Evolutionary conservation across 2,113 vertebrate genomes (phyloP), one percentile per base, ranked within the genome.

Genomic region (Ctenodactylus gundi): DNA sequence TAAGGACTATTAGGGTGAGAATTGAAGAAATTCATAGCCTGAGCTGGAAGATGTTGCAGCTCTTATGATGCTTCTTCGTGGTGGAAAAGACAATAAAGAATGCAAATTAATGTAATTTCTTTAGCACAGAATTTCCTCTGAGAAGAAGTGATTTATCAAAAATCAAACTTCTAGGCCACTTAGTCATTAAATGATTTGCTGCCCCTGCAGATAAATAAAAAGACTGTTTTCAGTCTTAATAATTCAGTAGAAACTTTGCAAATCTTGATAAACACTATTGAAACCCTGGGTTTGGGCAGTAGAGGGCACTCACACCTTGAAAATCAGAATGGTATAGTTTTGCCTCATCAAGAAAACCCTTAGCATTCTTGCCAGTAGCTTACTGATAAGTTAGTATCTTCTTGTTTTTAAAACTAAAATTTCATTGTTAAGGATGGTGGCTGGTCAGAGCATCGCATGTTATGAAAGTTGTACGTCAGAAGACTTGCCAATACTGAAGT

Each of bases 281-380:
- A 95, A 90, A 11, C 64, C 83, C 8, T 0, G 4, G 25, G 12
- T 93, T 93, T 64, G 86, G 60, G 73, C 97, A 97, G 88, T 72
- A 97, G 95, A 97, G 93, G 96, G 86, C 94, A 95, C 88, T 96
- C 49, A 89, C 20, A 85, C 67, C 51, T 88, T 94, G 68, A 93
- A 93, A 94, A 85, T 31, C 4, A 51, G 81, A 46, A 25, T 62
- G 76, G 1, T 27, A 1, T 27, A 10, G 18, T 55, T 94, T 91
- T 85, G 90, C 73, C 12, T 85, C 1, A n/a, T 0, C 17, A 25
- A 41, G 20, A 49, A 13, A 36, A 4, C 46, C 51, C 41, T 10
- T 11, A 23, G 53, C 44, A 64, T 81, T n/a, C 53, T 9, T 83
- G 31, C 39, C 34, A 94, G 87, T 49, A 87, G 60, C 81, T 77